Base-by-base conservation (phyloP, 2,888 invertebrate genomes). In the Orthosia gracilis region DNA sequence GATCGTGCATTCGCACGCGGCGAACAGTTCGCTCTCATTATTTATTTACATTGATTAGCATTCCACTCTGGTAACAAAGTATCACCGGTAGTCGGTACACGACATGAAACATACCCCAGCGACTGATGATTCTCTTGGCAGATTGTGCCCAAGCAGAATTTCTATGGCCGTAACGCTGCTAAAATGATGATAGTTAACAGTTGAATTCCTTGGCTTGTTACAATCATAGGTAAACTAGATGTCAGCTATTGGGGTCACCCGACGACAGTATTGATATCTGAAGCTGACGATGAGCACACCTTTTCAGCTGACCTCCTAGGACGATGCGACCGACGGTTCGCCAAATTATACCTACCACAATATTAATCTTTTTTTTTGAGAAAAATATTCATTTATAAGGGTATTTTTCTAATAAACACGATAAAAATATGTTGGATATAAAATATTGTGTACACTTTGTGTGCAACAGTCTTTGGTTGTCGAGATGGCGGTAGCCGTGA, bases 381-480 rank as follows among this genome's bases (percentile, higher is more conserved):
- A 85, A 81, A 80, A 86, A 81, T 78, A 85, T 81, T 81, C 23
- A 69, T 77, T 75, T 63, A 62, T 58, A 77, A 79, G 74, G 69
- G 69, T 70, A 66, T 55, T 13, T 49, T 78, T 71, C 68, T 73
- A 65, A 59, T 71, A 81, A 83, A 83, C 68, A 74, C 45, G 64
- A 83, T 84, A 78, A 78, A 87, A 87, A 89, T 82, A 87, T 86
- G 69, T 77, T 57, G 65, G 79, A 58, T 85, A 83, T 61, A 85
- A 84, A 86, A 84, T 78, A 84, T 84, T 78, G 69, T 69, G 73
- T 78, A 78, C 82, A 82, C 85, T 78, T 66, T 50, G 76, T 75
- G 85, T 80, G 88, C 83, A 67, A 82, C 87, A 88, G 89, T 87
- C 87, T 89, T 89, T 85, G 89, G 87, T 84, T 64, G 82, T 75